A percentile compares a stretch with the other conserved stretches of the same genome.
Evolutionary conservation across 1,140 invertebrate genomes (phyloP).

Genomic region (Antheraea pernyi): DNA sequence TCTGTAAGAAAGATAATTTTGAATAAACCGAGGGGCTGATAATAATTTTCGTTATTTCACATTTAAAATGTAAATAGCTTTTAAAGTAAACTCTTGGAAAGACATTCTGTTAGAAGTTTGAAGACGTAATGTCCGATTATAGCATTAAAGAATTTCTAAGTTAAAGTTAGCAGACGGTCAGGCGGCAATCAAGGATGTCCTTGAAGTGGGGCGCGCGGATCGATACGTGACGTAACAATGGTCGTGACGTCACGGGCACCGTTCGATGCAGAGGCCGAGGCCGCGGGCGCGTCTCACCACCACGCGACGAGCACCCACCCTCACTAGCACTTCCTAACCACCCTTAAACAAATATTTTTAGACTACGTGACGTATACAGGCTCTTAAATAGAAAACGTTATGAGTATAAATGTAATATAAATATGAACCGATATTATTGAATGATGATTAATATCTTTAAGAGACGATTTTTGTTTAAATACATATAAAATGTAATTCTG

Average conservation of each 20-base stretch:
- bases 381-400: conserved; percentile 47
- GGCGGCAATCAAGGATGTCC: conserved; percentile 63
- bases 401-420: conserved; percentile 23
- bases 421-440: not conserved
- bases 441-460: too few relatives aligned
- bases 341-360: conserved; percentile 62
- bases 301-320: conserved; percentile 37
- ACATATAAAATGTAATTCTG: too few relatives aligned
- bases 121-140: too few relatives aligned
- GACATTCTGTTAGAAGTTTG: too few relatives aligned
- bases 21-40: too few relatives aligned
- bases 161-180: conserved; percentile 51
- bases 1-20: too few relatives aligned
- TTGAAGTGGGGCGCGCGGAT: conserved; percentile 65
- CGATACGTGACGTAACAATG: conserved; percentile 68
- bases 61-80: too few relatives aligned
- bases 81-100: too few relatives aligned
- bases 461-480: too few relatives aligned
- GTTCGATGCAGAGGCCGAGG: conserved; percentile 53
- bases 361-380: conserved; percentile 65
- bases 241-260: conserved; percentile 65
- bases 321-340: conserved; percentile 40
- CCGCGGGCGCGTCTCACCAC: conserved; percentile 33
- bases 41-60: too few relatives aligned
- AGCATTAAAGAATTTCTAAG: not conserved